Conservation (phyloP, 1,140 invertebrate species). For the Pogonomyrmex barbatus region DNA sequence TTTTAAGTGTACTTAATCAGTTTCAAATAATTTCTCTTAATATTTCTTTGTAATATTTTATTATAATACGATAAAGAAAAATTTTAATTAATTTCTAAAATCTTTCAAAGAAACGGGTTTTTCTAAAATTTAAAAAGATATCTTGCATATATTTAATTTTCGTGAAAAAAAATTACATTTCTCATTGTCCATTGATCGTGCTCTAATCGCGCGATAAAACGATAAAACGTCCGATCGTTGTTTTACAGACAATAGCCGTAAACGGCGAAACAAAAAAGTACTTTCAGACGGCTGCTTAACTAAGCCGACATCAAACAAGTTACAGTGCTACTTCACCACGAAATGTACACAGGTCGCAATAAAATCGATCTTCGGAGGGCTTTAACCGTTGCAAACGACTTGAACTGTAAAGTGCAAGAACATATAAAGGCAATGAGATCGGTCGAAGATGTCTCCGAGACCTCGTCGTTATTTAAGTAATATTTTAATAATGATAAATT, state of each 20-base stretch:
- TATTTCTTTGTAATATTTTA: background rate
- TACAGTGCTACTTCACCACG: constrained; percentile 24
- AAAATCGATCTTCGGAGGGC: constrained; percentile 33
- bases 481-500: constrained; percentile 22
- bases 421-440: background rate
- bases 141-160: background rate
- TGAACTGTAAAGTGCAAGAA: background rate
- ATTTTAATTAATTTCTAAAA: background rate
- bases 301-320: constrained; percentile 60
- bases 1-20: background rate
- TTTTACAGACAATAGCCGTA: background rate
- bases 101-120: background rate
- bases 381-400: background rate
- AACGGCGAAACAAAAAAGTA: constrained; percentile 11
- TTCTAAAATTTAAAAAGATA: background rate
- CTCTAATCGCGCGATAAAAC: constrained; percentile 17
- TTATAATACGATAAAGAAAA: background rate
- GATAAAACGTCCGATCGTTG: constrained; percentile 20
- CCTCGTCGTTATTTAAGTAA: constrained; percentile 8
- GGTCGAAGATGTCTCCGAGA: background rate
- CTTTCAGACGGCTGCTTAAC: constrained; percentile 36
- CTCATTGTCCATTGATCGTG: background rate
- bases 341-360: constrained; percentile 32
- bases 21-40: background rate
- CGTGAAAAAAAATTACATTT: background rate